Evolutionary conservation across 2,888 invertebrate species (phyloP), one percentile per base, ranked within the genome.

Genomic region (Scelioninae gen. 1): DNA sequence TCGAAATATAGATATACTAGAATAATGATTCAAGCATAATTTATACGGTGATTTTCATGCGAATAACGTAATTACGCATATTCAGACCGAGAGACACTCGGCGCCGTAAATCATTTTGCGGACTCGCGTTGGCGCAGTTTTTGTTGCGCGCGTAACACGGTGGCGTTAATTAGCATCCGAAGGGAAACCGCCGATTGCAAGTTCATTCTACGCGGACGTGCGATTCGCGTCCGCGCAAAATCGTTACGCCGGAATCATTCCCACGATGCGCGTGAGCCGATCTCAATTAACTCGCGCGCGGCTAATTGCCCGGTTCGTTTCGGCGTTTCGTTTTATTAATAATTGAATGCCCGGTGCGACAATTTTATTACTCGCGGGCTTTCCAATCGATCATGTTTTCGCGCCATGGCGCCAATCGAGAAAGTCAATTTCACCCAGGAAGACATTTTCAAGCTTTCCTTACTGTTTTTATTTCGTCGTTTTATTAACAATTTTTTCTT

Each of bases 151-250:
- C 84, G 86, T 87, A 87, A 84, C 68, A 84, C 86, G 66, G 86
- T 87, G 85, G 86, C 85, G 85, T 87, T 88, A 88, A 88, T 88
- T 87, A 85, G 87, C 86, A 86, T 85, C 85, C 86, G 84, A 81
- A 84, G 79, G 85, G 60, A 29, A 84, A 85, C 86, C 83, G 40
- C 53, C 53, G 68, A 69, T 69, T 53, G 34, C 78, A 53, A 68
- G 68, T 66, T 62, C 47, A 79, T 79, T 79, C 72, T 60, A 49
- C 60, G 53, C 78, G 72, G 63, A 63, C 63, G 55, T 43, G 49
- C 16, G 49, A 51, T 77, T 49, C 69, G 62, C 62, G 31, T 8
- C 29, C n/a, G 56, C 69, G 49, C 63, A 56, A 68, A 71, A 65
- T 68, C 71, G 49, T 40, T 63, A 29, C 65, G 56, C 69, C 34